Conservation (phyloP, 2,113 vertebrate genomes). For the Oxygymnocypris stewartii region DNA sequence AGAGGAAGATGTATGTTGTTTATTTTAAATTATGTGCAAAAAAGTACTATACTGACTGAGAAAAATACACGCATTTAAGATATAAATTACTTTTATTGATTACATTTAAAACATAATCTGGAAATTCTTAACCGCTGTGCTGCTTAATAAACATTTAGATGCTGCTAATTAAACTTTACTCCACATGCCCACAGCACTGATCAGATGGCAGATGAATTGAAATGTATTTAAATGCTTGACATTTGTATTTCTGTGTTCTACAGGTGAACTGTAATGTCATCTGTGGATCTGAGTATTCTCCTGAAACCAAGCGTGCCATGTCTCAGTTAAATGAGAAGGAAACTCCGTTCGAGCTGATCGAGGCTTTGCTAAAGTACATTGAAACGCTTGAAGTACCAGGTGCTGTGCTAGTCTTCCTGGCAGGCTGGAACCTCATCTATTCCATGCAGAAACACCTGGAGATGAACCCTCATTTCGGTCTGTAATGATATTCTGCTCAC, state of each 20-base stretch:
- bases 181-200: not conserved
- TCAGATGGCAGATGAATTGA: not conserved
- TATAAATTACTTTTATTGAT: not conserved
- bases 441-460: conserved; percentile 96
- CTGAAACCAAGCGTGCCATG: conserved; percentile 87
- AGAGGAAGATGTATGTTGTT: conserved; percentile 84
- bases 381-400: conserved; percentile 87
- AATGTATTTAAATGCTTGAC: not conserved
- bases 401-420: conserved; percentile 90
- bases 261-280: conserved; percentile 91
- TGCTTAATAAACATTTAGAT: no score
- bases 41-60: not conserved
- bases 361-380: conserved; percentile 89
- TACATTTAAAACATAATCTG: no score
- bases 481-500: not conserved
- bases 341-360: conserved; percentile 93
- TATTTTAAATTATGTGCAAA: not conserved
- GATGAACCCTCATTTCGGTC: conserved; percentile 91
- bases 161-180: not conserved
- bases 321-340: conserved; percentile 91
- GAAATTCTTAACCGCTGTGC: no score
- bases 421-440: conserved; percentile 96
- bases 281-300: conserved; percentile 84
- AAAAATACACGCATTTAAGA: not conserved
- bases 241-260: not conserved